Evolutionary conservation across 2,797 vertebrate genomes (phyloP).

Genomic region (Leuciscus waleckii): DNA sequence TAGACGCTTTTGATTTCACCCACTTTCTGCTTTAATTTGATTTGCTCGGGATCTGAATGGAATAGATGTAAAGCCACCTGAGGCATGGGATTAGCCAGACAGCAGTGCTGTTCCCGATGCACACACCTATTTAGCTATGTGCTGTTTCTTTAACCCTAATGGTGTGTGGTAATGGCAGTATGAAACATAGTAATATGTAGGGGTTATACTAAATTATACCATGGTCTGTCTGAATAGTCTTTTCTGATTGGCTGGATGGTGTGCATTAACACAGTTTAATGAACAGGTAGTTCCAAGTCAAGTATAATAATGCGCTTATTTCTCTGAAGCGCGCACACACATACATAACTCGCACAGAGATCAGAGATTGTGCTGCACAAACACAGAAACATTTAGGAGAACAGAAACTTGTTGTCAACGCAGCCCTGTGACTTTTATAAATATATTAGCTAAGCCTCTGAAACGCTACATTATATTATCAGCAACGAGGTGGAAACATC

Average conservation of each 20-base stretch:
- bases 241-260: neutral
- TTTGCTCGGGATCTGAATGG: slow-evolving; percentile 81
- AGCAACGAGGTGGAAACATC: neutral
- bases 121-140: slow-evolving; percentile 71
- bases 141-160: slow-evolving; percentile 64
- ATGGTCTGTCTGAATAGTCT: neutral
- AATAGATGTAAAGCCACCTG: slow-evolving; percentile 79
- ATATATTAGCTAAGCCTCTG: neutral
- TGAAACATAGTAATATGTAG: neutral
- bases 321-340: neutral
- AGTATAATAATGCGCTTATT: neutral
- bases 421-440: neutral
- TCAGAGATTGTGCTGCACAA: neutral
- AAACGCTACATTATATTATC: neutral
- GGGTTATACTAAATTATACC: neutral
- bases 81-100: slow-evolving; percentile 79
- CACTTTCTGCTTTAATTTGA: slow-evolving; percentile 85
- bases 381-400: neutral
- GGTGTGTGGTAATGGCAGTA: slow-evolving; percentile 13
- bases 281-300: neutral
- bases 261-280: neutral
- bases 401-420: neutral
- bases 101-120: slow-evolving; percentile 59
- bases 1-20: slow-evolving; percentile 83
- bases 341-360: neutral